These are phyloP conservation scores for Acronicta leporina DNA, from an alignment of 2,888 invertebrate species.

Conservation along the genomic window DNA sequence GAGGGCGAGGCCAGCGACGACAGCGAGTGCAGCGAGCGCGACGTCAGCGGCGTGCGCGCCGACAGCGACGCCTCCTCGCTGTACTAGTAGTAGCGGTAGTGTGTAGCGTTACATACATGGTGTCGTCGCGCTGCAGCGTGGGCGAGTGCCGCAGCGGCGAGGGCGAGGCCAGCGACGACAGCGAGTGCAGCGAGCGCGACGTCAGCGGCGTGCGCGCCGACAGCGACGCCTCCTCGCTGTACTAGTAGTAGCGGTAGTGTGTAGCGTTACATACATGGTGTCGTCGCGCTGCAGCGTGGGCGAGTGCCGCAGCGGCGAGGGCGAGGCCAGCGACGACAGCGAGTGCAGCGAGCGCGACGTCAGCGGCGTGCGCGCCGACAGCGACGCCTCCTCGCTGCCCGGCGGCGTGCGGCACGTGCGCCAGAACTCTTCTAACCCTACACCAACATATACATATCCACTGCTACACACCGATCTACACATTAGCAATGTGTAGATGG, in stretches of 20 bases:
- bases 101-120: constrained; percentile 67
- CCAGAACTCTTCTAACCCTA: constrained; percentile 86
- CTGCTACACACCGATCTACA: no score
- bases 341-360: constrained; percentile 86
- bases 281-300: constrained; percentile 81
- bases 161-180: constrained; percentile 79
- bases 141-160: constrained; percentile 73
- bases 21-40: constrained; percentile 85
- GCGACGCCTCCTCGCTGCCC: constrained; percentile 84
- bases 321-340: constrained; percentile 80
- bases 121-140: constrained; percentile 81
- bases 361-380: constrained; percentile 82
- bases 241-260: no score
- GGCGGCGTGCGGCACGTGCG: constrained; percentile 86
- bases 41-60: no score
- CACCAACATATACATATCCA: constrained; percentile 8
- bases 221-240: no score
- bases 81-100: no score
- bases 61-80: no score
- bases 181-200: constrained; percentile 85
- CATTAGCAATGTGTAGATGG: no score
- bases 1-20: constrained; percentile 77
- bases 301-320: constrained; percentile 70
- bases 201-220: no score
- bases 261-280: constrained; percentile 69